These are phyloP conservation scores for Tenthredo amoena DNA, from an alignment of 2,888 invertebrate species.

Conservation along the genomic window DNA sequence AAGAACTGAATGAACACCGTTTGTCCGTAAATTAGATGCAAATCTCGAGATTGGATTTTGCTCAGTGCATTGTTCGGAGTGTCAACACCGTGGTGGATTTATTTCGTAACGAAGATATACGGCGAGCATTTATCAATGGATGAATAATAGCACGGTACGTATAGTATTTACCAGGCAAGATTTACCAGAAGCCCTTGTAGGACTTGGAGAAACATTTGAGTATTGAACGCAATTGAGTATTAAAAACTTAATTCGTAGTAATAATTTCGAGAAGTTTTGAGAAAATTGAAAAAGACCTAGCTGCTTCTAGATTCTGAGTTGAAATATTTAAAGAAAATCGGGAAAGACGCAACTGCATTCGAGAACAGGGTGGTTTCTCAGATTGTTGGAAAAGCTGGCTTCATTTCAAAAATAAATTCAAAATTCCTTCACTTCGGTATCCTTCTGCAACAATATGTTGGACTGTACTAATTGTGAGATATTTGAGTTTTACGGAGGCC, in stretches of 20 bases:
- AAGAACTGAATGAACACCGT: neutral
- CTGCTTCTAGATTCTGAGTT: neutral
- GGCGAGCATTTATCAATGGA: neutral
- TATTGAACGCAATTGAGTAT: neutral
- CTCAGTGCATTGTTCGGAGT: neutral
- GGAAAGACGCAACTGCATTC: neutral
- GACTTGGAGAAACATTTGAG: neutral
- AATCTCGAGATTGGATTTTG: conserved; percentile 22
- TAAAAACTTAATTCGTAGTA: neutral
- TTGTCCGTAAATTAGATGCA: conserved; percentile 32
- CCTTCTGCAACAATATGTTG: neutral
- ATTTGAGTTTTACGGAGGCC: neutral
- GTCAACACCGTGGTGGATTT: neutral
- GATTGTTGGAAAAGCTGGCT: neutral
- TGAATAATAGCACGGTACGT: neutral
- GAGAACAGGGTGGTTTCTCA: neutral
- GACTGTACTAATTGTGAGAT: neutral
- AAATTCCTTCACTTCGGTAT: neutral
- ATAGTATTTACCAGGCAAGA: neutral
- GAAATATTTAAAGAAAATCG: neutral
- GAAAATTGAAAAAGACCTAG: neutral
- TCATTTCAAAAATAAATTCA: neutral
- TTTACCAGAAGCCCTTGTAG: neutral
- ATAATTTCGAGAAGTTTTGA: neutral
- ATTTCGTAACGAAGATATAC: conserved; percentile 28